Evolutionary conservation across 1,140 invertebrate species (phyloP).

Genomic region (Lepidurus couesii): DNA sequence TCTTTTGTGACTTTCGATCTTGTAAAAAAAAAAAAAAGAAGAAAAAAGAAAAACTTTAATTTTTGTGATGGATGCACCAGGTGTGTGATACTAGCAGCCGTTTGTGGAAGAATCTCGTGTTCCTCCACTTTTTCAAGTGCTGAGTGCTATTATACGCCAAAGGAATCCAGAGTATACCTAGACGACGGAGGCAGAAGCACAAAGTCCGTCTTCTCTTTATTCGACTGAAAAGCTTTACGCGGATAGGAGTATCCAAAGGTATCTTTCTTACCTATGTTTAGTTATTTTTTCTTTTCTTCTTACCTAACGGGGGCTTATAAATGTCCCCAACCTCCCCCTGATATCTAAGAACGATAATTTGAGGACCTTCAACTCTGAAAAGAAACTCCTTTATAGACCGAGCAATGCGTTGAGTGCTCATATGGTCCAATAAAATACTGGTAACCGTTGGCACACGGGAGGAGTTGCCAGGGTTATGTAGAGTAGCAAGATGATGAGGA

Average conservation of each 20-base stretch:
- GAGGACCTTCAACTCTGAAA: background rate
- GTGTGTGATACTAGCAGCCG: background rate
- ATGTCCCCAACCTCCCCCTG: background rate
- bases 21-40: background rate
- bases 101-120: background rate
- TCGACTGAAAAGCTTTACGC: background rate
- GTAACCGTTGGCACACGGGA: background rate
- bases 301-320: no score
- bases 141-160: background rate
- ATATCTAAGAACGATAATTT: background rate
- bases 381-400: background rate
- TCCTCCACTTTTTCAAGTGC: background rate
- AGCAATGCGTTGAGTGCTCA: background rate
- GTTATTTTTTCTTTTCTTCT: no score
- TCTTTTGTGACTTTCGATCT: background rate
- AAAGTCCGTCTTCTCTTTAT: background rate
- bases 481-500: background rate
- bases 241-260: background rate
- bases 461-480: background rate
- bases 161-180: background rate
- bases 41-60: background rate
- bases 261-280: no score
- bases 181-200: background rate
- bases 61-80: background rate
- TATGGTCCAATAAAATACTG: background rate